Conservation (phyloP, 2,797 vertebrate genomes). For the Pelodytes ibericus region DNA sequence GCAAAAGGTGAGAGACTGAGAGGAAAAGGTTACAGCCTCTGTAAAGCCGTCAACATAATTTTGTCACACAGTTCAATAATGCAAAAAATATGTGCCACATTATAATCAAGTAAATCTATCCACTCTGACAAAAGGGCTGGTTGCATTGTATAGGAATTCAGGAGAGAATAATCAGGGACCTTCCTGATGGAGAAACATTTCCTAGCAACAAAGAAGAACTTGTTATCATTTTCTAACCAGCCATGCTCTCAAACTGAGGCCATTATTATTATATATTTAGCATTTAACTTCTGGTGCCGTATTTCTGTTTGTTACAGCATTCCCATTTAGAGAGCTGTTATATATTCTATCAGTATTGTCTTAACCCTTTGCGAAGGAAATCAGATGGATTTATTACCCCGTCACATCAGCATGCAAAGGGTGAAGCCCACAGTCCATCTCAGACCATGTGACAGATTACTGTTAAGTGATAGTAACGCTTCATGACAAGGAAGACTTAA, state of each 20-base stretch:
- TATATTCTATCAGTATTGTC: neutral
- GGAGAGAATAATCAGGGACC: neutral
- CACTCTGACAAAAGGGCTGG: neutral
- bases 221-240: conserved; percentile 19
- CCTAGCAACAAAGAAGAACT: neutral
- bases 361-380: neutral
- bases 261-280: neutral
- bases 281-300: neutral
- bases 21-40: conserved; percentile 21
- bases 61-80: conserved; percentile 34
- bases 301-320: neutral
- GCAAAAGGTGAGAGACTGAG: conserved; percentile 23
- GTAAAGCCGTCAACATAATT: conserved; percentile 42
- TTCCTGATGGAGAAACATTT: neutral
- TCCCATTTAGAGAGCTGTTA: neutral
- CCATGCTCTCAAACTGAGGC: neutral
- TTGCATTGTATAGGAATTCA: neutral
- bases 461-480: no score
- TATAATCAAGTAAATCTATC: conserved; percentile 27
- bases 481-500: no score
- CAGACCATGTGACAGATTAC: no score
- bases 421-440: no score
- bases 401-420: no score
- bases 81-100: conserved; percentile 22
- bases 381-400: no score